These are phyloP conservation scores for Ruditapes philippinarum DNA, from an alignment of 1,140 invertebrate species.

Conservation along the genomic window DNA sequence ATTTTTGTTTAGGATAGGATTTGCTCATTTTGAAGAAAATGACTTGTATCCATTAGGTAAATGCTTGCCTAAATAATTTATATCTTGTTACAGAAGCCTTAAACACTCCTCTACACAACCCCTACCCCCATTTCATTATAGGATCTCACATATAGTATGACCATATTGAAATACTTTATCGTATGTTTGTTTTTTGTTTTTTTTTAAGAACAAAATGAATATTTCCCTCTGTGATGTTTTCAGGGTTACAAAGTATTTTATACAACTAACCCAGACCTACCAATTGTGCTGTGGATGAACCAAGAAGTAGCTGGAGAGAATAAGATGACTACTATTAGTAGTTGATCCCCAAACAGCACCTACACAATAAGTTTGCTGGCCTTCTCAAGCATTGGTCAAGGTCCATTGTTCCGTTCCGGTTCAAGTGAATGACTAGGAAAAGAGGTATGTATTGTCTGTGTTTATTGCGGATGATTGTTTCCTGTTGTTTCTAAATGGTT, in stretches of 20 bases:
- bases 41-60: too few relatives aligned
- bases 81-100: too few relatives aligned
- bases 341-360: constrained; percentile 84
- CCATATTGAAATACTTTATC: too few relatives aligned
- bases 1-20: too few relatives aligned
- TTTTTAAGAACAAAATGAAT: too few relatives aligned
- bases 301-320: constrained; percentile 87
- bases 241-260: constrained; percentile 99
- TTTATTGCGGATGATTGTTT: background rate
- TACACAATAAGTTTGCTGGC: constrained; percentile 86
- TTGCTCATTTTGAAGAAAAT: too few relatives aligned
- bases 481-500: background rate
- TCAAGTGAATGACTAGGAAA: constrained; percentile 98
- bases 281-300: constrained; percentile 96
- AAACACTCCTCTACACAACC: too few relatives aligned
- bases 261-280: constrained; percentile 94
- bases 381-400: constrained; percentile 85
- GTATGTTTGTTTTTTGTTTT: too few relatives aligned
- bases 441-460: constrained; percentile 89
- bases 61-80: too few relatives aligned
- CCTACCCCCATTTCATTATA: too few relatives aligned
- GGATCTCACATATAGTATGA: too few relatives aligned
- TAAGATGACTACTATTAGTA: constrained; percentile 93
- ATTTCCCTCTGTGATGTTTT: too few relatives aligned
- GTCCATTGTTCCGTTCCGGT: constrained; percentile 94